Conservation (phyloP, 2,888 invertebrate genomes). For the Pseudanteris insignis region DNA sequence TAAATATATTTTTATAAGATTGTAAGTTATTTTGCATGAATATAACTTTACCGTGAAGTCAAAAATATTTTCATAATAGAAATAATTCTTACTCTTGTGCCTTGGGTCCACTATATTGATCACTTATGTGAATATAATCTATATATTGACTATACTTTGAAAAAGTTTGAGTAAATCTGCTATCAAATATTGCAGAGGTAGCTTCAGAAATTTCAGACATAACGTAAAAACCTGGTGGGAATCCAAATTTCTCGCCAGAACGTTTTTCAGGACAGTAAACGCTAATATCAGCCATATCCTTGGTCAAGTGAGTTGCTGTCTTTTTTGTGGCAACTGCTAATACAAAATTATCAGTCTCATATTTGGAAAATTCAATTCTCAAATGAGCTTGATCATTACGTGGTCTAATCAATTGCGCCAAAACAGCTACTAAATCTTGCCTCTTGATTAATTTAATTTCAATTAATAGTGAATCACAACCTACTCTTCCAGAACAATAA, state of each 20-base stretch:
- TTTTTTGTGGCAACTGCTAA: slow-evolving; percentile 92
- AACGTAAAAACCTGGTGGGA: slow-evolving; percentile 78
- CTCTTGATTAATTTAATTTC: slow-evolving; percentile 94
- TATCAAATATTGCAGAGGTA: slow-evolving; percentile 83
- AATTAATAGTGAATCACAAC: slow-evolving; percentile 96
- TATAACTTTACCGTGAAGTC: too few species aligned
- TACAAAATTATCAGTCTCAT: slow-evolving; percentile 94
- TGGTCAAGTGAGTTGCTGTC: slow-evolving; percentile 81
- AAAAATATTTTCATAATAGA: too few species aligned
- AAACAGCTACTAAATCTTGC: slow-evolving; percentile 91
- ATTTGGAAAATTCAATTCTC: slow-evolving; percentile 85
- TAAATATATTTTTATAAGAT: background rate
- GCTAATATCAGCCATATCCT: slow-evolving; percentile 93
- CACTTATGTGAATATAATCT: slow-evolving; percentile 97
- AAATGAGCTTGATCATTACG: slow-evolving; percentile 87
- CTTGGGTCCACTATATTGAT: slow-evolving; percentile 92
- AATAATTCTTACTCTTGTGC: slow-evolving; percentile 80
- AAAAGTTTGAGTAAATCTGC: slow-evolving; percentile 78
- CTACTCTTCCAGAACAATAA: slow-evolving; percentile 95
- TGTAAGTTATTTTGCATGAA: background rate
- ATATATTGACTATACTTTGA: slow-evolving; percentile 83
- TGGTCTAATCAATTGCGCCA: slow-evolving; percentile 85
- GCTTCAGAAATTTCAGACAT: slow-evolving; percentile 93
- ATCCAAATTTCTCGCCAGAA: slow-evolving; percentile 81
- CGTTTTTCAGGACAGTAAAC: slow-evolving; percentile 87